These are phyloP conservation scores for Lophura nycthemera DNA, from an alignment of 2,113 vertebrate genomes.

Conservation along the genomic window DNA sequence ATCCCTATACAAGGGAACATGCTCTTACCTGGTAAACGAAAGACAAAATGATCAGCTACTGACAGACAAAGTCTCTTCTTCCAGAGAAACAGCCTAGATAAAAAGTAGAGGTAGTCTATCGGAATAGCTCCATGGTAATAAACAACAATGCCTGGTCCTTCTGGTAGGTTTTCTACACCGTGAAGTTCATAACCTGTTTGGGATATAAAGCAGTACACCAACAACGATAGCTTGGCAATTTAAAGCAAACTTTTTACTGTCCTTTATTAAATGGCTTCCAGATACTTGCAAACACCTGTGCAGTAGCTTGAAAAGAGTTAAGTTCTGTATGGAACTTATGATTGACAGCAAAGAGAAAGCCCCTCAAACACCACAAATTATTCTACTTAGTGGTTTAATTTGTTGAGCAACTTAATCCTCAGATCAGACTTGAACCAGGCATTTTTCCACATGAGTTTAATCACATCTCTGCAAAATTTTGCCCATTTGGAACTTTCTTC, in stretches of 20 bases:
- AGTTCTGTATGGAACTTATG: background rate
- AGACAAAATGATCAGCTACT: constrained; percentile 91
- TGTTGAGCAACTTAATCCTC: background rate
- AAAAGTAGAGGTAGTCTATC: constrained; percentile 94
- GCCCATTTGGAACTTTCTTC: background rate
- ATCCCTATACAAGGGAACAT: background rate
- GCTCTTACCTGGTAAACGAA: constrained; percentile 81
- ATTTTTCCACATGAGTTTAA: background rate
- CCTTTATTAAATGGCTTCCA: background rate
- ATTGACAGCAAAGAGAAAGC: background rate
- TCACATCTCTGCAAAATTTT: background rate
- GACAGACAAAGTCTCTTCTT: constrained; percentile 92
- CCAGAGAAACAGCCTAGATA: constrained; percentile 89
- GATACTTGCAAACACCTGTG: background rate
- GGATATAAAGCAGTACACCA: constrained; percentile 40
- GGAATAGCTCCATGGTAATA: constrained; percentile 97
- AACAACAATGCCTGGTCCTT: constrained; percentile 91
- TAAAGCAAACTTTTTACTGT: background rate
- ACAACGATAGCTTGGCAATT: background rate
- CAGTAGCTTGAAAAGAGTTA: background rate
- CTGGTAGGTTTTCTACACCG: constrained; percentile 80
- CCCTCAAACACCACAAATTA: background rate
- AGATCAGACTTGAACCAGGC: background rate
- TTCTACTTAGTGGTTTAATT: background rate
- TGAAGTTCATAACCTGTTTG: constrained; percentile 82